phyloP scores from a whole-genome alignment of 1,140 invertebrate genomes.

The Onthophagus taurus region DNA sequence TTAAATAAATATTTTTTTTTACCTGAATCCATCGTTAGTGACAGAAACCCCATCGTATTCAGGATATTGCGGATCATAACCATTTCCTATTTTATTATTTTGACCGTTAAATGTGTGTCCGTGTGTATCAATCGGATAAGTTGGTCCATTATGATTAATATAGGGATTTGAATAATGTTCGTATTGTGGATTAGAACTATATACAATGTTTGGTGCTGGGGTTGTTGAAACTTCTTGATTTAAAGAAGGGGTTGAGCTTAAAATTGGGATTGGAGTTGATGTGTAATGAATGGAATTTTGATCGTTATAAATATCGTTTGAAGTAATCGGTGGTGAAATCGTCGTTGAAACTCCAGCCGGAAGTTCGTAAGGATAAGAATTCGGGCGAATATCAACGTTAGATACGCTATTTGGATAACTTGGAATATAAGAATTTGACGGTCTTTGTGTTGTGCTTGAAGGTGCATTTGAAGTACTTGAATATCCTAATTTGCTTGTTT shows the following conservation, averaged over 20 bases:
- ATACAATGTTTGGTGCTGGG: slow-evolving; percentile 19
- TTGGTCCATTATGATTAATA: slow-evolving; percentile 32
- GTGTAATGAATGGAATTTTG: background rate
- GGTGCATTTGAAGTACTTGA: slow-evolving; percentile 7
- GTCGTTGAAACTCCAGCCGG: background rate
- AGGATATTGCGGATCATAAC: slow-evolving; percentile 46
- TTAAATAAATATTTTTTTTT: too few species aligned
- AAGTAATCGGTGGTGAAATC: background rate
- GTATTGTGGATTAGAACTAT: slow-evolving; percentile 19
- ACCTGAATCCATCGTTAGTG: slow-evolving; percentile 64
- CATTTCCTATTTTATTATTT: slow-evolving; percentile 41
- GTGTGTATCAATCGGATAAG: slow-evolving; percentile 33
- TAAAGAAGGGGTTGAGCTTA: slow-evolving; percentile 7
- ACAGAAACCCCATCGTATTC: slow-evolving; percentile 62
- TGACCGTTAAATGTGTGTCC: slow-evolving; percentile 30
- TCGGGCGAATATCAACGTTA: slow-evolving; percentile 5
- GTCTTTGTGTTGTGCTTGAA: slow-evolving; percentile 12
- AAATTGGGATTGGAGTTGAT: background rate
- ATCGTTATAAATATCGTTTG: too few species aligned
- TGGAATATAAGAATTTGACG: slow-evolving; percentile 18
- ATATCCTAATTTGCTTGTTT: background rate
- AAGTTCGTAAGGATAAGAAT: background rate
- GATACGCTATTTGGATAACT: too few species aligned
- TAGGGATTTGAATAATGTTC: slow-evolving; percentile 26
- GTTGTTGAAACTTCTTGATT: slow-evolving; percentile 19